Conservation (phyloP, 2,888 invertebrate species). For the Trachelus iudaicus region DNA sequence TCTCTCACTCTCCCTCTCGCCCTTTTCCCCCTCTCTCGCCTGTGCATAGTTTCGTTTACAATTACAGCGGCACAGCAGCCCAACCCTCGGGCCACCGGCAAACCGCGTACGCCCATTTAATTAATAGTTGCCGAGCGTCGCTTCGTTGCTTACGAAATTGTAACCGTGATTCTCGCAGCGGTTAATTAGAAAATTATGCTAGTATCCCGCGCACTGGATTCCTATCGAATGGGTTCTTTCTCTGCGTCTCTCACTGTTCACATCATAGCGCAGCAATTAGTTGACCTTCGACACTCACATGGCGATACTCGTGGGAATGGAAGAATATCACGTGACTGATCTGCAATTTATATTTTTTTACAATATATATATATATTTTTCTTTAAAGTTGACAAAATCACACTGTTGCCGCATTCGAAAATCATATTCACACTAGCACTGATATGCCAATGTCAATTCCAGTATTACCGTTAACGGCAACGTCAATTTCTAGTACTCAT, state of each 20-base stretch:
- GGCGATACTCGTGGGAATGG: neutral
- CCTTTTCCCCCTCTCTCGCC: slow-evolving; percentile 6
- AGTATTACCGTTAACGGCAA: neutral
- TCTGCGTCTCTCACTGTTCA: neutral
- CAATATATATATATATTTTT: too few relatives aligned
- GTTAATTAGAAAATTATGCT: slow-evolving; percentile 4
- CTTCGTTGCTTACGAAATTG: slow-evolving; percentile 43
- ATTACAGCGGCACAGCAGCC: neutral
- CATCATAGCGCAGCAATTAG: neutral
- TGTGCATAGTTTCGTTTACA: slow-evolving; percentile 1
- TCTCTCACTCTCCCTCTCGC: neutral
- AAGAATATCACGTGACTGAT: neutral
- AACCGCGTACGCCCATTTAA: slow-evolving; percentile 48
- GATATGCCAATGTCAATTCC: neutral
- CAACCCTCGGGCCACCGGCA: slow-evolving; percentile 16
- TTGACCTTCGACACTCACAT: neutral
- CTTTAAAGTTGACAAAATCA: neutral
- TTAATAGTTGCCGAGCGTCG: slow-evolving; percentile 48
- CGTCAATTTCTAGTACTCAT: neutral
- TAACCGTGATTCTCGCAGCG: slow-evolving; percentile 41
- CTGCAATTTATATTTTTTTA: neutral
- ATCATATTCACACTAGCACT: neutral
- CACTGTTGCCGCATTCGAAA: neutral
- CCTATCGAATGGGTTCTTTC: neutral
- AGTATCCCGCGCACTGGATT: neutral